These are phyloP conservation scores for Callithrix jacchus DNA, from an alignment of 2,113 vertebrate species.

Conservation along the genomic window DNA sequence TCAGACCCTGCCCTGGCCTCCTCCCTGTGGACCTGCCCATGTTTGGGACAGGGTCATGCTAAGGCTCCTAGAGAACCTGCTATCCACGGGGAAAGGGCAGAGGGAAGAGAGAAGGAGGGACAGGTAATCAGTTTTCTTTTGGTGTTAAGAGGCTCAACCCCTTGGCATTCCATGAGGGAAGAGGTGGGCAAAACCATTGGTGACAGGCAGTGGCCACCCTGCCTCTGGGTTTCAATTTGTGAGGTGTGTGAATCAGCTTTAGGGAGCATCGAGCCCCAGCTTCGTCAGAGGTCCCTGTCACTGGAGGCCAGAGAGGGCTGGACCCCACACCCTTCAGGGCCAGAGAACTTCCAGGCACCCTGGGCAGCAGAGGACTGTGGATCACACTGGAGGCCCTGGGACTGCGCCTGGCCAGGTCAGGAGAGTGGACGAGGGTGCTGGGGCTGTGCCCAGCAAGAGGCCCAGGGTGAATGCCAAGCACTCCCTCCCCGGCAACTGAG, in stretches of 20 bases:
- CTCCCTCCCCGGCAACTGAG: fast-evolving
- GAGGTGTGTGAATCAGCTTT: background rate
- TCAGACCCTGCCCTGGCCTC: background rate
- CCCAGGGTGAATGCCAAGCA: fast-evolving
- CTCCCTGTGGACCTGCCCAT: fast-evolving
- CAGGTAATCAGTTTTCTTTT: background rate
- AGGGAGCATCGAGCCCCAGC: background rate
- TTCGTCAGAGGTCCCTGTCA: background rate
- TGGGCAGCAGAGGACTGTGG: background rate
- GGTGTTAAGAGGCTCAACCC: background rate
- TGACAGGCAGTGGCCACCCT: no score
- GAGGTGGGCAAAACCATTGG: background rate
- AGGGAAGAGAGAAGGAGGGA: no score
- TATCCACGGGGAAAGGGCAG: fast-evolving
- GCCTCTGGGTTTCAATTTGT: background rate
- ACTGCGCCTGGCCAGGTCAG: fast-evolving
- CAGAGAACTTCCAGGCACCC: background rate
- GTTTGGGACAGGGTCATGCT: fast-evolving
- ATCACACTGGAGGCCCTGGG: fast-evolving
- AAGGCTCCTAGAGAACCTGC: background rate
- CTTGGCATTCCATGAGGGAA: background rate
- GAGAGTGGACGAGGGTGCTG: fast-evolving
- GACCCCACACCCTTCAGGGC: background rate
- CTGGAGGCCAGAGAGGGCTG: background rate
- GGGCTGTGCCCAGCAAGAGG: fast-evolving